These are phyloP conservation scores for Enteromius mattozi DNA, from an alignment of 2,797 vertebrate species.

Conservation along the genomic window DNA sequence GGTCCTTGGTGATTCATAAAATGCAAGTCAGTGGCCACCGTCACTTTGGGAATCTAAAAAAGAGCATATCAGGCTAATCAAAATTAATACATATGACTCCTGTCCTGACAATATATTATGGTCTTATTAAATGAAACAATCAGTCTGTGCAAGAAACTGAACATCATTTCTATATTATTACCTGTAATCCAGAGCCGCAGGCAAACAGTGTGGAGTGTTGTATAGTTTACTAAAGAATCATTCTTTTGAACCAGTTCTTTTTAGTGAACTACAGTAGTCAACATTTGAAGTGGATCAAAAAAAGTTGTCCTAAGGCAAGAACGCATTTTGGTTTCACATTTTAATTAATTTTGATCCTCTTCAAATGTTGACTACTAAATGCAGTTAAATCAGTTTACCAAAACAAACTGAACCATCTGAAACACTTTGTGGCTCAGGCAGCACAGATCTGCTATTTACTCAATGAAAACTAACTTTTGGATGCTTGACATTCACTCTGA, in stretches of 20 bases:
- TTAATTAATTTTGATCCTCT: too few relatives aligned
- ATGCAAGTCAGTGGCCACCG: neutral
- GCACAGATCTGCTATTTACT: neutral
- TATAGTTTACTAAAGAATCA: neutral
- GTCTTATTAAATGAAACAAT: neutral
- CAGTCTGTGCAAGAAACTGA: neutral
- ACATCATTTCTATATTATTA: neutral
- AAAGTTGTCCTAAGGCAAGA: too few relatives aligned
- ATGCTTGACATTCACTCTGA: neutral
- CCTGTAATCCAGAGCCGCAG: neutral
- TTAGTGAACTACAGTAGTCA: neutral
- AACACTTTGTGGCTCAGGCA: neutral
- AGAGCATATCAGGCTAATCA: neutral
- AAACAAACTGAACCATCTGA: neutral
- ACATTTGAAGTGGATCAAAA: too few relatives aligned
- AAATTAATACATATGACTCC: neutral
- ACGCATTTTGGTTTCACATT: too few relatives aligned
- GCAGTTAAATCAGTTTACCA: neutral
- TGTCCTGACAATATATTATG: neutral
- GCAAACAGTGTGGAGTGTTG: neutral
- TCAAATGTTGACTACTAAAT: too few relatives aligned
- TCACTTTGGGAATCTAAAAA: neutral
- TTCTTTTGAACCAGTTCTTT: neutral
- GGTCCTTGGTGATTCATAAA: neutral
- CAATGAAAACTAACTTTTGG: neutral